Percentiles rank a stretch among this genome's conserved stretches.
These are phyloP conservation scores for Drosophila gaucha DNA, from an alignment of 2,888 invertebrate species.

Conservation along the genomic window DNA sequence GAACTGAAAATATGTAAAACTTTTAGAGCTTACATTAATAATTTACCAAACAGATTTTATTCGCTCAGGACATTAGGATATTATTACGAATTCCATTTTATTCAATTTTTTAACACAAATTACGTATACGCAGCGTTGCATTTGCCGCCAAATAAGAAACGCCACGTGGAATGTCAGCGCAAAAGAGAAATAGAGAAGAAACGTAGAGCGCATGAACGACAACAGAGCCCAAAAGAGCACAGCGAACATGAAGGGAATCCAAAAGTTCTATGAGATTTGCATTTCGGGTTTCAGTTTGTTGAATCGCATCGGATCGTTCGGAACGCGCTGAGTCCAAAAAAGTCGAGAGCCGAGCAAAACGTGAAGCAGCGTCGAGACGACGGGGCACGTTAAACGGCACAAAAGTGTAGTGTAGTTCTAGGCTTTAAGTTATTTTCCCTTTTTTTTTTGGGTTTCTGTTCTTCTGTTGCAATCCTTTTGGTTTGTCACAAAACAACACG, in stretches of 20 bases:
- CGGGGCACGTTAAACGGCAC: conserved; percentile 63
- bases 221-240: conserved; percentile 24
- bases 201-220: conserved; percentile 54
- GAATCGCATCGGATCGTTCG: conserved; percentile 73
- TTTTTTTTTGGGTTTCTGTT: conserved; percentile 9
- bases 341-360: conserved; percentile 35
- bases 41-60: no score
- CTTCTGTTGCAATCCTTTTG: conserved; percentile 35
- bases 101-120: conserved; percentile 4
- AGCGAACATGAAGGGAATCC: conserved; percentile 4
- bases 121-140: conserved; percentile 68
- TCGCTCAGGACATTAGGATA: no score
- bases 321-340: conserved; percentile 54
- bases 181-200: conserved; percentile 37
- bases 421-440: conserved; percentile 43
- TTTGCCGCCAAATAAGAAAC: conserved; percentile 39
- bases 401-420: conserved; percentile 70
- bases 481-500: conserved; percentile 6
- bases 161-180: conserved; percentile 42
- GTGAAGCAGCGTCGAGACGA: conserved; percentile 48
- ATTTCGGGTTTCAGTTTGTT: conserved; percentile 71
- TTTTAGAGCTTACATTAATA: no score
- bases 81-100: no score
- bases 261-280: conserved; percentile 52
- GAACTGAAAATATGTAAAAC: no score